Conservation (phyloP, 2,888 invertebrate genomes). For the Napeogenes sylphis region DNA sequence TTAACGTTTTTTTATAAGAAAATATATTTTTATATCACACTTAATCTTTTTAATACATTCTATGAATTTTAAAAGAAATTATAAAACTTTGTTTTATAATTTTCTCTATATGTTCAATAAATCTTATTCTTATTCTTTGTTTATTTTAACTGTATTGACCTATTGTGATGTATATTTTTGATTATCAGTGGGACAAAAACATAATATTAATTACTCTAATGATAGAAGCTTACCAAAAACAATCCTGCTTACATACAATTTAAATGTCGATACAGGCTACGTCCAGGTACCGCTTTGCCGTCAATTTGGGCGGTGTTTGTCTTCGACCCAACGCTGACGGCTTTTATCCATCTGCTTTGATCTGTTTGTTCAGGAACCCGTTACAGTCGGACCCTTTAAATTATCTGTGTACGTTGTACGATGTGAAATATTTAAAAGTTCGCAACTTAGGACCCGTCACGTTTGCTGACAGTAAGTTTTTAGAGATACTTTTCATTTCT, state of each 20-base stretch:
- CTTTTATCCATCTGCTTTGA: slow-evolving; percentile 11
- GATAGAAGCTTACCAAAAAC: neutral
- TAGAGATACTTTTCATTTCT: neutral
- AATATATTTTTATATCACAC: neutral
- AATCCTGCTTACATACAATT: neutral
- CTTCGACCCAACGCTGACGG: slow-evolving; percentile 5
- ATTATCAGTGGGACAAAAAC: neutral
- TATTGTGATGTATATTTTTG: neutral
- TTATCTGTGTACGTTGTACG: slow-evolving; percentile 8
- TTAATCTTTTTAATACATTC: neutral
- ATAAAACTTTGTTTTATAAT: too few relatives aligned
- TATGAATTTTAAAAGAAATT: too few relatives aligned
- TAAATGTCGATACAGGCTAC: slow-evolving; percentile 11
- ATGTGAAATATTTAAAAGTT: slow-evolving; percentile 1
- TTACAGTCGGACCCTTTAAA: slow-evolving; percentile 17
- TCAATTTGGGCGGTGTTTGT: slow-evolving; percentile 21
- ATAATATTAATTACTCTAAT: neutral
- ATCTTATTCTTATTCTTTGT: neutral
- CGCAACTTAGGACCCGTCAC: neutral
- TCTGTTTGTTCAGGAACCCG: slow-evolving; percentile 20
- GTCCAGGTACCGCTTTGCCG: slow-evolving; percentile 16
- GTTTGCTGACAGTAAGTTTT: neutral
- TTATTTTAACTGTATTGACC: neutral
- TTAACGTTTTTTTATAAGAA: neutral
- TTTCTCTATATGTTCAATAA: too few relatives aligned